Evolutionary conservation across 2,888 invertebrate species (phyloP).

Genomic region (Thelaira solivaga): DNA sequence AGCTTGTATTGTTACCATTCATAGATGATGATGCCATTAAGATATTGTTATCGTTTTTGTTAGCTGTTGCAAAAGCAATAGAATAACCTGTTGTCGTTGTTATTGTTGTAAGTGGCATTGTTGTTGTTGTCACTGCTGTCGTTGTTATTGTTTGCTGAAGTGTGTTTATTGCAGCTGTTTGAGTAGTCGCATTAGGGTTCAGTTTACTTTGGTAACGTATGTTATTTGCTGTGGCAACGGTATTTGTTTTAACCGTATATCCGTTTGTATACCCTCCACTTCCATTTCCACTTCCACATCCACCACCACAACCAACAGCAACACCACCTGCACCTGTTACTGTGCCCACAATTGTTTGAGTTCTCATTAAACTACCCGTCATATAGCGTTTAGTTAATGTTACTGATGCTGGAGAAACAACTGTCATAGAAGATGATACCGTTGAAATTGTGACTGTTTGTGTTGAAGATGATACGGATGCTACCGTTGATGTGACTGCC

Average conservation of each 20-base stretch:
- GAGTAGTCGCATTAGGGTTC: conserved; percentile 55
- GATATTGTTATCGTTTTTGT: conserved; percentile 27
- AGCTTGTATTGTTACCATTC: conserved; percentile 51
- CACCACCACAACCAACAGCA: neutral
- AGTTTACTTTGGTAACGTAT: conserved; percentile 53
- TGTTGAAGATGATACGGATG: conserved; percentile 54
- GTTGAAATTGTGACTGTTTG: conserved; percentile 42
- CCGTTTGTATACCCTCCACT: conserved; percentile 41
- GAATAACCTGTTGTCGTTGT: conserved; percentile 47
- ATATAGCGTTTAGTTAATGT: conserved; percentile 71
- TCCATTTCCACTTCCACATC: conserved; percentile 12
- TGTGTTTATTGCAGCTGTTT: conserved; percentile 55
- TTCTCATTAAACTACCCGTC: conserved; percentile 73
- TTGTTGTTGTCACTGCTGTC: conserved; percentile 21
- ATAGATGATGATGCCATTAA: conserved; percentile 45
- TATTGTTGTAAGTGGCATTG: conserved; percentile 28
- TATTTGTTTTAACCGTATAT: conserved; percentile 57
- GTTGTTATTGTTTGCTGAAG: conserved; percentile 54
- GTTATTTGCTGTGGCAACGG: conserved; percentile 48
- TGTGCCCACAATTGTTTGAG: conserved; percentile 71
- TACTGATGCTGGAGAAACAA: conserved; percentile 64
- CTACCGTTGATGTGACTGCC: conserved; percentile 53
- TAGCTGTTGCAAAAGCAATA: conserved; percentile 12
- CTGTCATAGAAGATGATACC: conserved; percentile 61
- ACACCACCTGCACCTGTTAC: conserved; percentile 63